Conservation (phyloP, 2,888 invertebrate species). For the Argyresthia goedartella region DNA sequence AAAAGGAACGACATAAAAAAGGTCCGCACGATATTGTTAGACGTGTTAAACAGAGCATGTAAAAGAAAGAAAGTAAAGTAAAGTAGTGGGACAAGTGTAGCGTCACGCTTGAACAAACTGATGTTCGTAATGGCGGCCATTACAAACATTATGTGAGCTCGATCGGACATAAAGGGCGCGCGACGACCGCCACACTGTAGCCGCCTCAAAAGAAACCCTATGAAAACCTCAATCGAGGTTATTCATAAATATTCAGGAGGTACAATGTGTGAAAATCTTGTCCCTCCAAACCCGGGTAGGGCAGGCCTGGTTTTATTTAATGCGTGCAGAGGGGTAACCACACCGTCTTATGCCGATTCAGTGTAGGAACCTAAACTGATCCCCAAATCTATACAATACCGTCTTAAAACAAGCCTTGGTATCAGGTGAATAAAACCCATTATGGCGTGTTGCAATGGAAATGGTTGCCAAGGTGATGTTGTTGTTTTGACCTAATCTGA, state of each 20-base stretch:
- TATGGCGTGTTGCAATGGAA: too few relatives aligned
- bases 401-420: too few relatives aligned
- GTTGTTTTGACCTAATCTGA: too few relatives aligned
- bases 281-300: neutral
- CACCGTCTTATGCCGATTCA: too few relatives aligned
- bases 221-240: constrained; percentile 26
- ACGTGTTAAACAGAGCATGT: constrained; percentile 32
- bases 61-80: constrained; percentile 32
- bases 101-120: constrained; percentile 51
- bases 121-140: constrained; percentile 54
- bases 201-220: constrained; percentile 32
- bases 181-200: constrained; percentile 24
- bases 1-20: neutral
- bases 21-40: constrained; percentile 14
- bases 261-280: neutral
- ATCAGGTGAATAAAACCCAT: too few relatives aligned
- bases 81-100: constrained; percentile 48
- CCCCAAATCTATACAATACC: too few relatives aligned
- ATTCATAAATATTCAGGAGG: constrained; percentile 35
- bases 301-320: too few relatives aligned
- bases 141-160: constrained; percentile 54
- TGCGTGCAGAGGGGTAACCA: too few relatives aligned
- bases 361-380: too few relatives aligned
- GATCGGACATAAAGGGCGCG: constrained; percentile 49
- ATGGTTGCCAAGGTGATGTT: too few relatives aligned